Evolutionary conservation across 1,140 invertebrate genomes (phyloP), one percentile per base, ranked within the genome.

Genomic region (Stegodyphus dumicola): DNA sequence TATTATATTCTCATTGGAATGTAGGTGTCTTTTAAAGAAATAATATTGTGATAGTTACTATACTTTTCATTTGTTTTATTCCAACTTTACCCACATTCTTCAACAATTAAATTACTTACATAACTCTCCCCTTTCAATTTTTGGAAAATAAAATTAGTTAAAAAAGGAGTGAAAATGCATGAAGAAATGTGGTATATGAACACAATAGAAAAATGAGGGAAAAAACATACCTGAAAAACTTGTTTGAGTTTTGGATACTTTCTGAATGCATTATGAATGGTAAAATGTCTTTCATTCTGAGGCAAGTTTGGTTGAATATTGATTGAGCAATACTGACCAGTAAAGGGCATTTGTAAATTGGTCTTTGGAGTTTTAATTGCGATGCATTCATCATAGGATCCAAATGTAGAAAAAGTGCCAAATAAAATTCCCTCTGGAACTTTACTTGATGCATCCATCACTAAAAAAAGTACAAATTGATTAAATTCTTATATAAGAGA

Each of bases 311-410:
- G 87, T 18, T 78, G 71, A 33, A 87, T 81, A 51, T 85, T 79
- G 6, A 87, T 66, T 3, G 87, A 85, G 77, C 87, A 87, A 69
- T 87, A 87, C 67, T 87, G 75, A 3, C 87, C 87, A n/a, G 17
- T 76, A 33, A 48, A 85, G 7, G 69, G 15, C 69, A 76, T 76
- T 80, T 70, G 70, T 6, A 69, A 33, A 73, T 65, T 77, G 9
- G 4, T 13, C 15, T 85, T 67, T 9, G 73, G 76, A 13, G 80
- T 70, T 77, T 67, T 74, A 10, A 87, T 71, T 15, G 73, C 77
- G 49, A 89, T 33, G 80, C 89, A 89, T 86, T 89, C 86, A 83
- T 89, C 89, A 79, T 88, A 89, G 10, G 88, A 87, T 48, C 89
- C 89, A 65, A 89, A 87, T 9, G 77, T 75, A 10, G 86, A 80